These are phyloP conservation scores for Temnothorax curvispinosus DNA, from an alignment of 1,140 invertebrate genomes.

Conservation along the genomic window DNA sequence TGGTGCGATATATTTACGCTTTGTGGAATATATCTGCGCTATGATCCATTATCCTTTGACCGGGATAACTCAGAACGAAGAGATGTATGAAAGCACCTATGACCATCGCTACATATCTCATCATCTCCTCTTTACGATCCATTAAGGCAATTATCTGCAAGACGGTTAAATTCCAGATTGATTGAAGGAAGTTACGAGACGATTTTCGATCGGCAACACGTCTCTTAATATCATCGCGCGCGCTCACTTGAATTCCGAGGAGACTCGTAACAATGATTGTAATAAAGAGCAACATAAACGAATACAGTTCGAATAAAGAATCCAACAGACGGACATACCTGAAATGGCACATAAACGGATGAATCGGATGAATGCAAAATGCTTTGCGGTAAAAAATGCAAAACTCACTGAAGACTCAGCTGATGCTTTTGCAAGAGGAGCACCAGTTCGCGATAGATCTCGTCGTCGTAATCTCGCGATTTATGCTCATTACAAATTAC, in stretches of 20 bases:
- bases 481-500: background rate
- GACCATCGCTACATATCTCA: slow-evolving; percentile 7
- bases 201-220: background rate
- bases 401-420: slow-evolving; percentile 11
- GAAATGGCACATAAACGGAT: background rate
- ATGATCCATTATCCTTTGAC: slow-evolving; percentile 33
- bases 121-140: slow-evolving; percentile 26
- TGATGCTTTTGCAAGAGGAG: slow-evolving; percentile 5
- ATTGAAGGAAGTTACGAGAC: background rate
- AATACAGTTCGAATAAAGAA: background rate
- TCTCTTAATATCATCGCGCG: background rate
- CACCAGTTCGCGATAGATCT: slow-evolving; percentile 6
- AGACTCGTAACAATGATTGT: background rate
- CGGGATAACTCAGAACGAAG: slow-evolving; percentile 35
- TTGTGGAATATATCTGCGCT: slow-evolving; percentile 30
- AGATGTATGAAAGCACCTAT: slow-evolving; percentile 12
- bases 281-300: background rate
- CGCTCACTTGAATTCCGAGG: slow-evolving; percentile 5
- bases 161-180: background rate
- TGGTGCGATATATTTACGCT: slow-evolving; percentile 7
- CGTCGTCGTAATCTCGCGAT: background rate
- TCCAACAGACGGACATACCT: slow-evolving; percentile 12
- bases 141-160: slow-evolving; percentile 14
- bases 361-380: background rate
- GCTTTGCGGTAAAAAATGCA: background rate